Evolutionary conservation across 2,797 vertebrate species (phyloP).

Genomic region (Phyllotis vaccarum): DNA sequence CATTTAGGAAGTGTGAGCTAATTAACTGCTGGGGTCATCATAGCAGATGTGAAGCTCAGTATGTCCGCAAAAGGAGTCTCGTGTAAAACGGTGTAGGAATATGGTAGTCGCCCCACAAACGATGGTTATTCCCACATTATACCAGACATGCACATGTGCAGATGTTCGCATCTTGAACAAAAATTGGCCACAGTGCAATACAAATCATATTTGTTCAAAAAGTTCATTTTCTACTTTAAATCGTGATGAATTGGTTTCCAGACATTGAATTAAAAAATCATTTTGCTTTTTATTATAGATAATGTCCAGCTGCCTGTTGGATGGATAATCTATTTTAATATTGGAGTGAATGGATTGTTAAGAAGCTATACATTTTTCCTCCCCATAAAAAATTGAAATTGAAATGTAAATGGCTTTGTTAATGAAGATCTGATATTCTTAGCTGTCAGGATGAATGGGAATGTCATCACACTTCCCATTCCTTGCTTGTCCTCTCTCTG

Average conservation of each 20-base stretch:
- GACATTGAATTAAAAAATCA: conserved; percentile 76
- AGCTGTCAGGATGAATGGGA: conserved; percentile 73
- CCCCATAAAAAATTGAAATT: conserved; percentile 72
- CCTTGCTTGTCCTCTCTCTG: conserved; percentile 23
- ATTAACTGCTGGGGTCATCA: not conserved
- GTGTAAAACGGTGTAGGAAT: no score
- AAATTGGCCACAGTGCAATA: not conserved
- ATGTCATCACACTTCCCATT: conserved; percentile 61
- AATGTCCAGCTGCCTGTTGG: conserved; percentile 71
- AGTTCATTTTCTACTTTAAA: conserved; percentile 66
- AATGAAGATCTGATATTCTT: conserved; percentile 81
- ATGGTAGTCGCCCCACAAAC: not conserved
- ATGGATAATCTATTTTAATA: conserved; percentile 77
- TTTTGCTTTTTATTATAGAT: conserved; percentile 79
- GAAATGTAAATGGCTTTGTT: conserved; percentile 78
- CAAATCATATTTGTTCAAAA: conserved; percentile 19
- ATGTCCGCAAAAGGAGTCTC: not conserved
- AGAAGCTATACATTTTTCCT: conserved; percentile 71
- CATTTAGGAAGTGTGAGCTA: not conserved
- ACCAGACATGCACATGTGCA: not conserved
- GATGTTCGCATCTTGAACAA: not conserved
- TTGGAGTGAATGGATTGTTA: conserved; percentile 69
- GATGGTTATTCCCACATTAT: not conserved
- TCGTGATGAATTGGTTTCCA: conserved; percentile 70
- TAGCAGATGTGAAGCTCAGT: not conserved